A percentile compares a stretch with the other conserved stretches of the same genome.
These are phyloP conservation scores for Icerya purchasi DNA, from an alignment of 2,888 invertebrate genomes.

Conservation along the genomic window DNA sequence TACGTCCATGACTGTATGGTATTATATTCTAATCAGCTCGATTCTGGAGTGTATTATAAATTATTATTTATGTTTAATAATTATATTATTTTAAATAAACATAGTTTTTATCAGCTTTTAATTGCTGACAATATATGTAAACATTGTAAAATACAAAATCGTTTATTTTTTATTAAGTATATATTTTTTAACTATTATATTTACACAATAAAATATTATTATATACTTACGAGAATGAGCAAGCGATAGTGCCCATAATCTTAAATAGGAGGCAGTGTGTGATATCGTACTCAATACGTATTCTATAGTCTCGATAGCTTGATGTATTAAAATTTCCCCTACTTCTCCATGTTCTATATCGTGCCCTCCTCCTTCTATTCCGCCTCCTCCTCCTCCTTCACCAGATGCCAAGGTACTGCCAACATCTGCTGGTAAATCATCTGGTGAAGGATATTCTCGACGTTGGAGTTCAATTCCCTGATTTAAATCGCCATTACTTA, in stretches of 20 bases:
- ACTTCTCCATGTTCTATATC: conserved; percentile 38
- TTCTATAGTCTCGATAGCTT: conserved; percentile 90
- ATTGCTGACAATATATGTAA: too few relatives aligned
- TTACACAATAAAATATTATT: too few relatives aligned
- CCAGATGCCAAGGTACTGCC: conserved; percentile 4
- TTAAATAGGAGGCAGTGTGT: conserved; percentile 88
- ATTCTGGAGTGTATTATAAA: too few relatives aligned
- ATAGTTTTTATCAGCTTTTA: too few relatives aligned
- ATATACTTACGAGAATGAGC: conserved; percentile 71
- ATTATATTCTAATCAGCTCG: too few relatives aligned
- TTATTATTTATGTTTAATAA: too few relatives aligned
- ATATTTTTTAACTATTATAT: too few relatives aligned
- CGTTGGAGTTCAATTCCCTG: conserved; percentile 17
- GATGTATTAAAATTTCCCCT: conserved; percentile 77
- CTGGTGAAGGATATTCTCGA: conserved; percentile 3
- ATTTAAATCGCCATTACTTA: conserved; percentile 16
- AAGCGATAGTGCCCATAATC: conserved; percentile 86
- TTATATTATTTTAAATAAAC: too few relatives aligned
- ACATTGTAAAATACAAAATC: too few relatives aligned
- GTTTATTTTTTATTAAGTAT: too few relatives aligned
- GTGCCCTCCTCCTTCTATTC: not conserved
- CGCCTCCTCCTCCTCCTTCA: conserved; percentile 12
- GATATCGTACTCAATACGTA: conserved; percentile 89
- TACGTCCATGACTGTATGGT: too few relatives aligned
- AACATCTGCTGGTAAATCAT: conserved; percentile 3